Evolutionary conservation across 2,113 vertebrate species (phyloP).

Genomic region (Camarhynchus parvulus): DNA sequence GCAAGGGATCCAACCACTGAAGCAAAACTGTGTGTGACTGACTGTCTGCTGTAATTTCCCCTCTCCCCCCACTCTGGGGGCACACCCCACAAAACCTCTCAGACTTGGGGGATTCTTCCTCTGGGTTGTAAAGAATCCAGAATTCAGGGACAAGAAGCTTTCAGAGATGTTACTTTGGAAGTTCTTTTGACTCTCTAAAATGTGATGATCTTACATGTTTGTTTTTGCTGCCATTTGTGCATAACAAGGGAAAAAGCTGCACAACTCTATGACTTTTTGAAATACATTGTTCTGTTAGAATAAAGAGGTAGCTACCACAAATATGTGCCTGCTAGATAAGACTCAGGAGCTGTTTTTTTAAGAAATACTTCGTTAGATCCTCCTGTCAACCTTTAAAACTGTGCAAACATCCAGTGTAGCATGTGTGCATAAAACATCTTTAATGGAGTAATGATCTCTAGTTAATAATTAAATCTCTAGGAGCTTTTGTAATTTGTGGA

Average conservation of each 20-base stretch:
- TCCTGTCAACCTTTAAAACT: slow-evolving; percentile 8
- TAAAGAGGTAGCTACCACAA: background rate
- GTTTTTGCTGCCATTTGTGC: background rate
- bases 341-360: slow-evolving; percentile 5
- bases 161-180: background rate
- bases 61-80: accelerated
- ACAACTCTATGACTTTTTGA: background rate
- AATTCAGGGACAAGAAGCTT: background rate
- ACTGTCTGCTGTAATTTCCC: background rate
- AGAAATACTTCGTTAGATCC: background rate
- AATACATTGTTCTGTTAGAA: background rate
- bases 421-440: background rate
- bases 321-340: background rate
- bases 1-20: background rate
- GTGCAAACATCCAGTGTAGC: background rate
- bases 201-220: accelerated
- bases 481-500: background rate
- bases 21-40: background rate
- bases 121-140: background rate
- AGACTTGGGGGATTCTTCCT: background rate
- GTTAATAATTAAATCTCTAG: slow-evolving; percentile 45
- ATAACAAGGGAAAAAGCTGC: background rate
- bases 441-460: slow-evolving; percentile 16
- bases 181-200: background rate
- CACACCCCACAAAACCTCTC: background rate